These are phyloP conservation scores for Lineus longissimus DNA, from an alignment of 1,140 invertebrate genomes.

Conservation along the genomic window DNA sequence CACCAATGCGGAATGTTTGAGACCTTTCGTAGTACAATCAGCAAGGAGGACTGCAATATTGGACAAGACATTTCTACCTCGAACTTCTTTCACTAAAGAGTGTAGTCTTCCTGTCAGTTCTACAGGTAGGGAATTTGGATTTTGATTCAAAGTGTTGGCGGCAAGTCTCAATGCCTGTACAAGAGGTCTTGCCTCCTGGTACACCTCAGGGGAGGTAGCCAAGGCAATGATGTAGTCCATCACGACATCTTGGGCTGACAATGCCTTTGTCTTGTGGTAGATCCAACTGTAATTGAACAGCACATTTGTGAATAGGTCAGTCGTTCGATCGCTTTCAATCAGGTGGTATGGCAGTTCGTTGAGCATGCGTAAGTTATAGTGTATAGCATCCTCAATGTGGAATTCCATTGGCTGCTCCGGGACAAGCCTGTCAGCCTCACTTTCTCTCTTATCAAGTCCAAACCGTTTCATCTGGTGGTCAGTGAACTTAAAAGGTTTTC, in stretches of 20 bases:
- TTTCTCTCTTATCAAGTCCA: background rate
- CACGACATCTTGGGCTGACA: conserved; percentile 7
- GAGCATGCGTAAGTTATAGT: conserved; percentile 15
- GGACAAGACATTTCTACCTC: too few relatives aligned
- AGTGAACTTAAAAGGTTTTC: background rate
- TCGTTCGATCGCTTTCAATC: background rate
- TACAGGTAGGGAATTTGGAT: conserved; percentile 6
- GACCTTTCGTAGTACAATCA: conserved; percentile 12
- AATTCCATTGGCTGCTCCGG: conserved; percentile 6
- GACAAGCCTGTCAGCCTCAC: background rate
- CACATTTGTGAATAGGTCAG: conserved; percentile 8
- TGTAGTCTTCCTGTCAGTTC: conserved; percentile 7
- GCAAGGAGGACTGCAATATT: conserved; percentile 9
- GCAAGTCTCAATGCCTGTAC: background rate
- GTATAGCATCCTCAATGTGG: too few relatives aligned
- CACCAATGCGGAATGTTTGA: conserved; percentile 16
- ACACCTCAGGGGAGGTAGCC: too few relatives aligned
- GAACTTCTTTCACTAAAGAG: background rate
- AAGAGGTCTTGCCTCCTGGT: background rate
- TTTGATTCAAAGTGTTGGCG: background rate
- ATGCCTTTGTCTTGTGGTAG: conserved; percentile 13
- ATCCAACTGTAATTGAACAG: conserved; percentile 15
- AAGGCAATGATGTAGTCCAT: conserved; percentile 6
- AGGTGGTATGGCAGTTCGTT: conserved; percentile 12
- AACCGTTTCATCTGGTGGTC: background rate